Conservation (phyloP, 2,888 invertebrate genomes). For the Hermodice carunculata region DNA sequence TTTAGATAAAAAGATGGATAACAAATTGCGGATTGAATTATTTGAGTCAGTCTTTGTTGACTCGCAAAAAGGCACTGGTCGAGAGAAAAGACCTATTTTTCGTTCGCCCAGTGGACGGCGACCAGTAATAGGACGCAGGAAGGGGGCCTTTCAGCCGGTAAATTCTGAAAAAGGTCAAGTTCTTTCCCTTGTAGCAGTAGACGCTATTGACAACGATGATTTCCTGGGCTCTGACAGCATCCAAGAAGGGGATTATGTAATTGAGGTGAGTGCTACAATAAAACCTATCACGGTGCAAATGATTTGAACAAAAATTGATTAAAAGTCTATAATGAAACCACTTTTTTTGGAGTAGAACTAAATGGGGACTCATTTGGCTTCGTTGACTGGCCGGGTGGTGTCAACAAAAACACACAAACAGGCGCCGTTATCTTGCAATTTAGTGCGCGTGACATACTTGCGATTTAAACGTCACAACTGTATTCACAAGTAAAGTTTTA, state of each 20-base stretch:
- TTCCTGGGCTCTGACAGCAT: not conserved
- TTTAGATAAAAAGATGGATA: constrained; percentile 3
- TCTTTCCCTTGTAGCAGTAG: constrained; percentile 19
- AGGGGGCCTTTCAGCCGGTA: constrained; percentile 24
- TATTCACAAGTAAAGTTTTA: too few species aligned
- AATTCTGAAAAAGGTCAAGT: constrained; percentile 4
- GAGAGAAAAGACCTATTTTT: constrained; percentile 13
- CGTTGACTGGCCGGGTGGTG: too few species aligned
- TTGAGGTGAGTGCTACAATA: constrained; percentile 20
- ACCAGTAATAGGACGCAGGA: constrained; percentile 18
- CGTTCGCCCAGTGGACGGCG: constrained; percentile 20
- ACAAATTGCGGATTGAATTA: constrained; percentile 19
- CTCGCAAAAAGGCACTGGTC: not conserved
- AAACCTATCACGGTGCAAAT: too few species aligned
- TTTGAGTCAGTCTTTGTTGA: constrained; percentile 24
- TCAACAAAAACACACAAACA: too few species aligned
- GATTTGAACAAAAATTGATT: too few species aligned
- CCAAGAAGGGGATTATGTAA: constrained; percentile 24
- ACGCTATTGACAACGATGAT: constrained; percentile 7
- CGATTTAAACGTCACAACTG: too few species aligned
- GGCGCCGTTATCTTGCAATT: too few species aligned
- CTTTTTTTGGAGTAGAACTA: too few species aligned
- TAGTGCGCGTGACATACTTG: too few species aligned
- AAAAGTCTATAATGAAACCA: too few species aligned
- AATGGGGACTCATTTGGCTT: too few species aligned